phyloP scores from a whole-genome alignment of 2,888 invertebrate genomes.

The Mylabris sibirica region DNA sequence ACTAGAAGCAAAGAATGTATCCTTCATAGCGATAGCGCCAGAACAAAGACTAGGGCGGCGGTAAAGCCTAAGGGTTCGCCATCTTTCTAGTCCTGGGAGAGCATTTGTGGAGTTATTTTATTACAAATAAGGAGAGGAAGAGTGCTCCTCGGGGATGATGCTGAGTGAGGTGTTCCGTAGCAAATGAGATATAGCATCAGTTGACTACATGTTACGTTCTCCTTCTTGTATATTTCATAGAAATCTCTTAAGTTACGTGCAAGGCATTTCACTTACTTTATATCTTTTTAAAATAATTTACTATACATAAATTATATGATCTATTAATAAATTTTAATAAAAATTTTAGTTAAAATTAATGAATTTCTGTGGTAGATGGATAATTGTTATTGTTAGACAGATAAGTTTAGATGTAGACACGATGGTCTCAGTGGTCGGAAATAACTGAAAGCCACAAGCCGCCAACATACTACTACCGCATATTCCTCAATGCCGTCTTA shows the following conservation, averaged over 20 bases:
- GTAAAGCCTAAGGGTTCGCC: constrained; percentile 55
- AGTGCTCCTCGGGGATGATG: constrained; percentile 59
- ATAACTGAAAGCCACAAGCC: constrained; percentile 36
- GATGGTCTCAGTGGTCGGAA: constrained; percentile 51
- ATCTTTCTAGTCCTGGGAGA: constrained; percentile 60
- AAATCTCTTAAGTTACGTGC: constrained; percentile 45
- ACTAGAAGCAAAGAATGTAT: not conserved
- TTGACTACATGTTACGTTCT: constrained; percentile 40
- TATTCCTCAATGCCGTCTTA: constrained; percentile 47
- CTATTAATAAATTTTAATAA: constrained; percentile 29
- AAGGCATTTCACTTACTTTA: constrained; percentile 34
- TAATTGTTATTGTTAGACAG: not conserved
- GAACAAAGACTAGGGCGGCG: constrained; percentile 52
- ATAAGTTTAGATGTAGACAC: constrained; percentile 29
- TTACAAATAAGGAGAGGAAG: constrained; percentile 63
- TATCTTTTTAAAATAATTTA: constrained; percentile 19
- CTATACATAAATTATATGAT: constrained; percentile 27
- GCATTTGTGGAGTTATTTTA: constrained; percentile 62
- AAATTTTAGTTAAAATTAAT: not conserved
- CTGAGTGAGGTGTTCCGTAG: constrained; percentile 58
- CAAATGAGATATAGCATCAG: constrained; percentile 59
- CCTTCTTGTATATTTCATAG: constrained; percentile 43
- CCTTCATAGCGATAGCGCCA: constrained; percentile 37
- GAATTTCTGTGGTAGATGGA: not conserved
- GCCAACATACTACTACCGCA: constrained; percentile 40